Conservation (phyloP, 2,113 vertebrate species). For the Macroglossus sobrinus region DNA sequence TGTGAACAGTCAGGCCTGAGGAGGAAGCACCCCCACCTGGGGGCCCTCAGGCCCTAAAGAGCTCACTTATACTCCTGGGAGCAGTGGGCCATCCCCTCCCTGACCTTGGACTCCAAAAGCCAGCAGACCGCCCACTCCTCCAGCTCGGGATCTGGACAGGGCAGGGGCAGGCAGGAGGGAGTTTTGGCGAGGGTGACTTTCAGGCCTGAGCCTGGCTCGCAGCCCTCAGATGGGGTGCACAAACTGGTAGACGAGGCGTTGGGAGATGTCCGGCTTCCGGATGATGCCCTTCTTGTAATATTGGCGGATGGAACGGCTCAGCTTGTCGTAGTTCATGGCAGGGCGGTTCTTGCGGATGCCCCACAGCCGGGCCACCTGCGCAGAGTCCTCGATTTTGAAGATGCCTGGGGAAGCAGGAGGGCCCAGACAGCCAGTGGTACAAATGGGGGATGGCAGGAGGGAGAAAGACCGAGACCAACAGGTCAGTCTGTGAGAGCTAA, state of each 20-base stretch:
- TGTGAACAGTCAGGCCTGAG: not conserved
- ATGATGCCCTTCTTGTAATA: constrained; percentile 99
- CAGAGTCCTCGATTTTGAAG: constrained; percentile 98
- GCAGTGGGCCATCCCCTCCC: not conserved
- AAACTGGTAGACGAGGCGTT: constrained; percentile 99
- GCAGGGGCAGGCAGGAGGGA: not conserved
- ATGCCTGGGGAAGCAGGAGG: constrained; percentile 85
- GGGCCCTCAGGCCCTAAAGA: not conserved
- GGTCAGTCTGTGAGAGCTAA: not conserved
- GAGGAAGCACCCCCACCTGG: not conserved
- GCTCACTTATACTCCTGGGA: not conserved
- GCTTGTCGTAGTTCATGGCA: constrained; percentile 99
- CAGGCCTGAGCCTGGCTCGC: not conserved
- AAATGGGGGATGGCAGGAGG: not conserved
- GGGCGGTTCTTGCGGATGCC: constrained; percentile 97
- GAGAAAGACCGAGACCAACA: not conserved
- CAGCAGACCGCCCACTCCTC: not conserved
- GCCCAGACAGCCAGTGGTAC: rapidly evolving
- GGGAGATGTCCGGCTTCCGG: constrained; percentile 96
- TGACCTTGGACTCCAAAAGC: not conserved
- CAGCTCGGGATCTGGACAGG: not conserved
- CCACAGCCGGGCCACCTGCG: constrained; percentile 96
- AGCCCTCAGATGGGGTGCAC: constrained; percentile 91
- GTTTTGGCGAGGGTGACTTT: not conserved
- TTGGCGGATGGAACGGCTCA: constrained; percentile 99